Percentiles rank a stretch among this genome's conserved stretches.
Evolutionary conservation across 2,797 vertebrate species (phyloP).

Genomic region (Florisuga fusca): DNA sequence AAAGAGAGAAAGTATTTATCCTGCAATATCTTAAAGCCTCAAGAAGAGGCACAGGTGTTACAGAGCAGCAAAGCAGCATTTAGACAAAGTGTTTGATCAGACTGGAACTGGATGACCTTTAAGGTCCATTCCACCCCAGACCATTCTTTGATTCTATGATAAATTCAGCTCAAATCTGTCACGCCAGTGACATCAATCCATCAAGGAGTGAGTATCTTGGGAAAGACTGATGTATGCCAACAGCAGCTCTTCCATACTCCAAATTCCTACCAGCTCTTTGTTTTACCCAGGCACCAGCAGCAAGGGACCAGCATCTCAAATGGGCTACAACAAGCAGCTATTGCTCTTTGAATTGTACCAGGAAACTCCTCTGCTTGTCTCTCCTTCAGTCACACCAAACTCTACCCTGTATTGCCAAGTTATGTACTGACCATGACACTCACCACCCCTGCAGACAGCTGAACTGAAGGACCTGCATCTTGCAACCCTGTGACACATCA

Average conservation of each 20-base stretch:
- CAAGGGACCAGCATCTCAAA: neutral
- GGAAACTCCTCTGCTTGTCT: neutral
- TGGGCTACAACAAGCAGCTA: neutral
- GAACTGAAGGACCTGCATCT: neutral
- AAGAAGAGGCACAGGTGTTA: neutral
- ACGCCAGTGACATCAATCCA: neutral
- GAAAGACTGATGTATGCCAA: neutral
- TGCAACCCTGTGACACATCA: neutral
- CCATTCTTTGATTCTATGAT: neutral
- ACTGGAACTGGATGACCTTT: too few species aligned
- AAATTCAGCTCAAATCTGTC: constrained; percentile 22
- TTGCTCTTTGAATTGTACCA: neutral
- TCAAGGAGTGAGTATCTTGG: neutral
- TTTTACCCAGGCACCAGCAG: neutral
- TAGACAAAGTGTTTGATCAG: neutral
- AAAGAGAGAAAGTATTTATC: neutral
- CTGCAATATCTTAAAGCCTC: neutral
- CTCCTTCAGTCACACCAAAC: neutral
- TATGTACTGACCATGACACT: neutral
- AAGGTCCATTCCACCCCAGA: too few species aligned
- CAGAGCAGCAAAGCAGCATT: neutral
- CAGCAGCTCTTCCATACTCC: neutral
- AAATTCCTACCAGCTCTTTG: neutral
- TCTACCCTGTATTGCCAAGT: neutral
- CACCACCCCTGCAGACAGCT: neutral